phyloP scores from a whole-genome alignment of 1,140 invertebrate species.

The Drosophila sulfurigaster region DNA sequence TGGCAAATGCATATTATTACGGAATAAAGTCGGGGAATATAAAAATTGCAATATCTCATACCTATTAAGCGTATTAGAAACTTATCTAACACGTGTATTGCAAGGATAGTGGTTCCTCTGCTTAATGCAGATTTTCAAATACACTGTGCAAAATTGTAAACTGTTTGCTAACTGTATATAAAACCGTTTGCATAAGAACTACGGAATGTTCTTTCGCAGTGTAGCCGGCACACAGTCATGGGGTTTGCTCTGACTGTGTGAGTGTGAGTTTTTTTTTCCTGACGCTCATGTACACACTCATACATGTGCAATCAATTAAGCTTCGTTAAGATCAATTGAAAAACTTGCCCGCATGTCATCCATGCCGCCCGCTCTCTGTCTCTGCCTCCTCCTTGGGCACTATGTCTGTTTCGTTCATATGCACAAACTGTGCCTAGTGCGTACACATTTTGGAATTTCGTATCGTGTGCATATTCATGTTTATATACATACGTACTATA shows the following conservation, averaged over 20 bases:
- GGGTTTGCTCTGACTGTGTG: conserved; percentile 18
- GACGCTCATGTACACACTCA: conserved; percentile 61
- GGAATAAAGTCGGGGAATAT: neutral
- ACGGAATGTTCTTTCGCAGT: conserved; percentile 40
- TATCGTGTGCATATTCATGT: conserved; percentile 20
- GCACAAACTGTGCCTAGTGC: conserved; percentile 44
- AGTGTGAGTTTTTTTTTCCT: conserved; percentile 19
- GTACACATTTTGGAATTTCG: conserved; percentile 65
- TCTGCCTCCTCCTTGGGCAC: conserved; percentile 10
- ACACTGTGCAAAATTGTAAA: conserved; percentile 22
- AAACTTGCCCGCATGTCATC: conserved; percentile 81
- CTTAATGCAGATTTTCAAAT: neutral
- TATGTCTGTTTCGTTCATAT: conserved; percentile 8
- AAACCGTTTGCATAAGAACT: neutral
- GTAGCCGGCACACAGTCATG: conserved; percentile 45
- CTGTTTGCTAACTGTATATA: neutral
- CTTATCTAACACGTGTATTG: neutral
- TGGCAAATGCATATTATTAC: neutral
- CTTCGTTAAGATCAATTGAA: conserved; percentile 85
- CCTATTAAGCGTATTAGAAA: neutral
- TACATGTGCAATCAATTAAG: conserved; percentile 79
- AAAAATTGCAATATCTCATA: neutral
- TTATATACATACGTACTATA: neutral
- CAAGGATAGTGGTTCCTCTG: conserved; percentile 1
- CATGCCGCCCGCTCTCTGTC: conserved; percentile 4